A percentile compares a stretch with the other conserved stretches of the same genome.
phyloP scores from a whole-genome alignment of 1,140 invertebrate species.

The Harlomillsia oculata region DNA sequence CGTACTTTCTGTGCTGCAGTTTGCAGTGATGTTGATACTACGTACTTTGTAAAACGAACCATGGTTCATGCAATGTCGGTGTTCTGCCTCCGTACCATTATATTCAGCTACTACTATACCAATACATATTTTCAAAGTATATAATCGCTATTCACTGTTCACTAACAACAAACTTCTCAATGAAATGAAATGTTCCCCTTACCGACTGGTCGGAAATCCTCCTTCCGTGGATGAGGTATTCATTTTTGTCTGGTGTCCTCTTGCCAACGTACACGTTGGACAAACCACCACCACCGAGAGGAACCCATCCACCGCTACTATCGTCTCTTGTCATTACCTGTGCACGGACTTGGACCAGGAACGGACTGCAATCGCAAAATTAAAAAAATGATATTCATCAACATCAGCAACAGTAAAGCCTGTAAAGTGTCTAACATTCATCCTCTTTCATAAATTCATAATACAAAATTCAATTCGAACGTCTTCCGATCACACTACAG shows the following conservation, averaged over 20 bases:
- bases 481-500: too few relatives aligned
- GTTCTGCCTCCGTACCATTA: too few relatives aligned
- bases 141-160: too few relatives aligned
- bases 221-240: slow-evolving; percentile 85
- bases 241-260: slow-evolving; percentile 53
- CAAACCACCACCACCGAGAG: slow-evolving; percentile 53
- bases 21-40: too few relatives aligned
- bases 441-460: background rate
- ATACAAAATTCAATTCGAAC: too few relatives aligned
- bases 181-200: slow-evolving; percentile 38
- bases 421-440: background rate
- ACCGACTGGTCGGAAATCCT: slow-evolving; percentile 84
- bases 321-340: slow-evolving; percentile 98
- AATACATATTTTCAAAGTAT: too few relatives aligned
- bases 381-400: slow-evolving; percentile 1
- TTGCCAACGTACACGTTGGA: slow-evolving; percentile 78
- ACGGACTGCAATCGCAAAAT: slow-evolving; percentile 54
- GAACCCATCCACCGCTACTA: slow-evolving; percentile 89
- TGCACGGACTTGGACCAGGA: slow-evolving; percentile 89
- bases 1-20: too few relatives aligned
- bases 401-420: too few relatives aligned
- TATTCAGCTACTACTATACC: too few relatives aligned
- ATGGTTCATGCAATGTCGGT: too few relatives aligned
- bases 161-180: too few relatives aligned
- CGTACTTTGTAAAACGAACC: too few relatives aligned